phyloP scores from a whole-genome alignment of 2,888 invertebrate genomes.

The Rotaria socialis region DNA sequence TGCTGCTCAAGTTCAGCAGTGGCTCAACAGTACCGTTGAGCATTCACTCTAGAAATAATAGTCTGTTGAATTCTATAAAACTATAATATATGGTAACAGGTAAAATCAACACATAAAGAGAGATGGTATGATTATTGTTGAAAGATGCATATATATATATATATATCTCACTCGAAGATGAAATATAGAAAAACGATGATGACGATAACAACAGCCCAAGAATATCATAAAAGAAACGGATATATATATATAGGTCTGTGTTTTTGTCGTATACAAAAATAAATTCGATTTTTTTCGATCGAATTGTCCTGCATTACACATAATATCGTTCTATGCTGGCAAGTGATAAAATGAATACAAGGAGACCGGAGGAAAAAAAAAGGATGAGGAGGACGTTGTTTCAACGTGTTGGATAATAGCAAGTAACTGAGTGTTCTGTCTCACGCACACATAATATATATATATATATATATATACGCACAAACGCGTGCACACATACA shows the following conservation, averaged over 20 bases:
- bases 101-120: background rate
- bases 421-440: background rate
- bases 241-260: background rate
- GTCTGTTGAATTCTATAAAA: background rate
- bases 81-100: background rate
- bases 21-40: conserved; percentile 32
- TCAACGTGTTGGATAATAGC: background rate
- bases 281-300: background rate
- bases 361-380: background rate
- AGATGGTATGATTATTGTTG: background rate
- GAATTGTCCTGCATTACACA: background rate
- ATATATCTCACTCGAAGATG: background rate
- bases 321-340: background rate
- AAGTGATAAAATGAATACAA: background rate
- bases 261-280: background rate
- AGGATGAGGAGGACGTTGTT: background rate
- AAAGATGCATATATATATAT: background rate
- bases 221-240: background rate
- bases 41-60: conserved; percentile 16
- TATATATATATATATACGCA: background rate
- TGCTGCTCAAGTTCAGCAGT: conserved; percentile 3
- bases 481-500: conserved; percentile 18
- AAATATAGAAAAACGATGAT: background rate
- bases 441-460: background rate
- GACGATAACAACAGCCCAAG: background rate